phyloP scores from a whole-genome alignment of 2,113 vertebrate species.

The Origma solitaria region DNA sequence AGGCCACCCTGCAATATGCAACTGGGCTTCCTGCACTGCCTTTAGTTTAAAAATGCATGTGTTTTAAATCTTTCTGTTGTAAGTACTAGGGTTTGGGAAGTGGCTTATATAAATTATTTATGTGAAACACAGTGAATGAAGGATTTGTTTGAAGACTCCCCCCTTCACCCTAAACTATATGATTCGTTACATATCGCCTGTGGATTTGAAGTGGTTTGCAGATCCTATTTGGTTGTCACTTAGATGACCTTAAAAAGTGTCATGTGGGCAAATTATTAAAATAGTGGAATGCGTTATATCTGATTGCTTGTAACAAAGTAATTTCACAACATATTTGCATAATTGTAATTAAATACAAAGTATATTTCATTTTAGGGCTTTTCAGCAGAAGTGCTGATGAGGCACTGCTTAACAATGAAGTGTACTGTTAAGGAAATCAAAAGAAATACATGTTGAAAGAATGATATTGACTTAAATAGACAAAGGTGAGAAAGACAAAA shows the following conservation, averaged over 20 bases:
- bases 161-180: background rate
- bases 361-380: background rate
- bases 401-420: background rate
- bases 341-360: background rate
- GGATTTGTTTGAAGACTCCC: background rate
- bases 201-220: background rate
- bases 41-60: background rate
- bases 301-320: background rate
- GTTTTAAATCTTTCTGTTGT: background rate
- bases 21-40: background rate
- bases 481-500: background rate
- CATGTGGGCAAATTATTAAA: background rate
- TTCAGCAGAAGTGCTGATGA: background rate
- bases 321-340: background rate
- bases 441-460: background rate
- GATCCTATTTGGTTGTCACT: background rate
- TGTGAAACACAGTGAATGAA: background rate
- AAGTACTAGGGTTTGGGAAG: background rate
- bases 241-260: constrained; percentile 2
- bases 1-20: background rate
- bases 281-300: background rate
- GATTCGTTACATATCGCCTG: background rate
- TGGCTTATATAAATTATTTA: background rate
- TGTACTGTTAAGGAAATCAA: background rate
- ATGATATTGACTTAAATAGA: background rate